phyloP scores from a whole-genome alignment of 2,797 vertebrate species.

The Silurus lanzhouensis region DNA sequence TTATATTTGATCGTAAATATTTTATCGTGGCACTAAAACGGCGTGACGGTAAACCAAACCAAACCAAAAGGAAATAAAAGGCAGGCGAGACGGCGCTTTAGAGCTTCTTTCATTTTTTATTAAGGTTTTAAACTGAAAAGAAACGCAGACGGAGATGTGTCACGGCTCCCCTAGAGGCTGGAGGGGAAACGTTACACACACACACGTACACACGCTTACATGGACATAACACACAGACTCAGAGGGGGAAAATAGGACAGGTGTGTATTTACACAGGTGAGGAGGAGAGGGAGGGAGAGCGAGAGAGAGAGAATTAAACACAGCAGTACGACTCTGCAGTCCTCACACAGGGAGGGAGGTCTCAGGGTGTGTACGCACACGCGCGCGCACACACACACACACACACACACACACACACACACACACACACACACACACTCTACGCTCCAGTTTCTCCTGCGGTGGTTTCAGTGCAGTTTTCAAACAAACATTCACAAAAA shows the following conservation, averaged over 20 bases:
- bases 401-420: constrained; percentile 50
- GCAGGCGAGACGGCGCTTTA: neutral
- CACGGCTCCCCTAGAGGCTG: constrained; percentile 21
- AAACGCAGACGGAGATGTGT: constrained; percentile 31
- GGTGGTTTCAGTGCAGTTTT: constrained; percentile 60
- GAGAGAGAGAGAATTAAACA: neutral
- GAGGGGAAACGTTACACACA: constrained; percentile 44
- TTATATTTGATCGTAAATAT: no score
- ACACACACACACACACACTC: constrained; percentile 48
- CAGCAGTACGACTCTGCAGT: no score
- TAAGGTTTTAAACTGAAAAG: constrained; percentile 23
- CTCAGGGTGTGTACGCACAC: neutral
- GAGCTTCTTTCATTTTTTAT: neutral
- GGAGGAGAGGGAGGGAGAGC: constrained; percentile 15
- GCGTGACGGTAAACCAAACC: no score
- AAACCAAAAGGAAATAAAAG: neutral
- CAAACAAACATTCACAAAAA: constrained; percentile 60
- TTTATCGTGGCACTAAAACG: no score
- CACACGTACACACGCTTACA: constrained; percentile 49
- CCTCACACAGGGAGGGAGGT: neutral
- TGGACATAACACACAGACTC: constrained; percentile 21
- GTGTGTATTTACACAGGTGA: constrained; percentile 51
- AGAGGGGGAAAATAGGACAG: constrained; percentile 33
- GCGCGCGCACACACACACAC: constrained; percentile 58
- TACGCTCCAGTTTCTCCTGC: constrained; percentile 65